Evolutionary conservation across 2,888 invertebrate genomes (phyloP).

Genomic region (Chouioia cunea): DNA sequence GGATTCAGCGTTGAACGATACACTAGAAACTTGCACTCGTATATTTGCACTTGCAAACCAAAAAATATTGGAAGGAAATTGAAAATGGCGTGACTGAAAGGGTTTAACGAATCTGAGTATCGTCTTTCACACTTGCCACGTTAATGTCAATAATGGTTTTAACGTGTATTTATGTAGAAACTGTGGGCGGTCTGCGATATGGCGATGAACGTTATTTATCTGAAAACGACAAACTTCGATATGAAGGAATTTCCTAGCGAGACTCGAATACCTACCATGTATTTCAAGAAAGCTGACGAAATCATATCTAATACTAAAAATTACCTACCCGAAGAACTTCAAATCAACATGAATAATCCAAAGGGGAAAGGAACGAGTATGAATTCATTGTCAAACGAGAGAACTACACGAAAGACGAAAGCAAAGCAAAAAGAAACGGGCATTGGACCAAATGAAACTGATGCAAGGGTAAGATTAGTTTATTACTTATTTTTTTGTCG

Average conservation of each 20-base stretch:
- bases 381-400: conserved; percentile 65
- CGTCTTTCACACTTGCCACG: conserved; percentile 6
- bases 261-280: conserved; percentile 90
- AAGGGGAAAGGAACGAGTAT: conserved; percentile 60
- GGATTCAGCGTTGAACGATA: too few species aligned
- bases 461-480: conserved; percentile 71
- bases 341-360: conserved; percentile 71
- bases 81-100: too few species aligned
- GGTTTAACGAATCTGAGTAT: too few species aligned
- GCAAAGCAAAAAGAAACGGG: conserved; percentile 71
- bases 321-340: conserved; percentile 86
- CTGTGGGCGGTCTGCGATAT: conserved; percentile 97
- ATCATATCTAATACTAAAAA: conserved; percentile 81
- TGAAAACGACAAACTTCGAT: conserved; percentile 89
- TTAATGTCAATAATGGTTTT: conserved; percentile 2
- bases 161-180: conserved; percentile 75
- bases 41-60: too few species aligned
- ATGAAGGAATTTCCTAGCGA: conserved; percentile 90
- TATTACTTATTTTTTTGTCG: conserved; percentile 48
- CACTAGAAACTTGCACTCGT: too few species aligned
- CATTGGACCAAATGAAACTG: conserved; percentile 73
- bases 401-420: conserved; percentile 67
- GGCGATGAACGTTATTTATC: conserved; percentile 89
- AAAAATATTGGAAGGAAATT: too few species aligned
- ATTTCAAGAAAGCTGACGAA: conserved; percentile 83